phyloP scores from a whole-genome alignment of 1,140 invertebrate species.

The Battus philenor region DNA sequence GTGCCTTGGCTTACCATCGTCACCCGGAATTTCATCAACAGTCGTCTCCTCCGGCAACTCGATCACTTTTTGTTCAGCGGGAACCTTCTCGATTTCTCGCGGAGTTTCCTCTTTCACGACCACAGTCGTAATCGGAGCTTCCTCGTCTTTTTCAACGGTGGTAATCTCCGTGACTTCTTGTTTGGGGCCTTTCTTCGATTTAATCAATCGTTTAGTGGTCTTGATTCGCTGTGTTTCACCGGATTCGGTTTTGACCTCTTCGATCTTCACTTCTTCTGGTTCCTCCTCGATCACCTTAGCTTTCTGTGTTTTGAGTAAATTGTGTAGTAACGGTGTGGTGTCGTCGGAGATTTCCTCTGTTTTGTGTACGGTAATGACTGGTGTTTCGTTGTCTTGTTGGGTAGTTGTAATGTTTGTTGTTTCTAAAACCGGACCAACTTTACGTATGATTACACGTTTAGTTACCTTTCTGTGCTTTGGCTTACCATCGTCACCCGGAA shows the following conservation, averaged over 20 bases:
- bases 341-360: constrained; percentile 32
- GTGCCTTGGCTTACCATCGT: constrained; percentile 36
- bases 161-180: constrained; percentile 67
- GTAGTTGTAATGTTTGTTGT: constrained; percentile 41
- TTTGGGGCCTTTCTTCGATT: constrained; percentile 5
- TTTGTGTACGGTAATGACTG: constrained; percentile 29
- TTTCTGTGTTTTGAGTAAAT: constrained; percentile 32
- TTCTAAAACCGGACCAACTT: constrained; percentile 45
- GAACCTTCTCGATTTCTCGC: constrained; percentile 10
- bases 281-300: constrained; percentile 39
- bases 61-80: constrained; percentile 18
- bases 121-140: constrained; percentile 22
- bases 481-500: constrained; percentile 31
- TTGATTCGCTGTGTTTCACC: constrained; percentile 50
- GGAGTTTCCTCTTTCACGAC: constrained; percentile 13
- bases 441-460: constrained; percentile 50
- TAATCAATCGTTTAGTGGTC: constrained; percentile 15
- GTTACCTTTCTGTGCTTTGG: constrained; percentile 52
- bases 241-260: constrained; percentile 42
- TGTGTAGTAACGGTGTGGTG: constrained; percentile 10
- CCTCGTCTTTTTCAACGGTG: constrained; percentile 34
- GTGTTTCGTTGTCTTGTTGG: constrained; percentile 38
- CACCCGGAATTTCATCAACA: neutral
- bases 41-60: neutral
- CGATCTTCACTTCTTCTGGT: constrained; percentile 55